Evolutionary conservation across 2,888 invertebrate species (phyloP).

Genomic region (Meganola albula): DNA sequence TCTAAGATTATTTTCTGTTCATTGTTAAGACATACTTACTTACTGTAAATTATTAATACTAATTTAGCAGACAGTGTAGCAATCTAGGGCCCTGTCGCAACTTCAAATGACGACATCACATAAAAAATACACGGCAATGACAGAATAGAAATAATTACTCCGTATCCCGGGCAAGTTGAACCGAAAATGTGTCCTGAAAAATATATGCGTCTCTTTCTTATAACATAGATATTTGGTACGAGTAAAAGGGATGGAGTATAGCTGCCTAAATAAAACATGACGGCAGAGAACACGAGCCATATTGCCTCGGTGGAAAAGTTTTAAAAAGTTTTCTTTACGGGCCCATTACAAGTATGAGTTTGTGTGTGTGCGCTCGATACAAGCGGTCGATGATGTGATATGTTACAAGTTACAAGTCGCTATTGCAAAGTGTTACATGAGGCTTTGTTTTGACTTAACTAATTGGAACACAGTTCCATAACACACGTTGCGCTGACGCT

Average conservation of each 20-base stretch:
- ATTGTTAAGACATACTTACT: too few relatives aligned
- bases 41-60: too few relatives aligned
- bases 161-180: slow-evolving; percentile 72
- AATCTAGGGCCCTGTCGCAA: slow-evolving; percentile 31
- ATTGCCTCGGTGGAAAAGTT: slow-evolving; percentile 79
- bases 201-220: slow-evolving; percentile 47
- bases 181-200: slow-evolving; percentile 37
- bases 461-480: too few relatives aligned
- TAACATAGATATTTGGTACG: slow-evolving; percentile 29
- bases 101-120: slow-evolving; percentile 53
- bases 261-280: slow-evolving; percentile 76
- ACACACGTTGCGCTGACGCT: too few relatives aligned
- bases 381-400: slow-evolving; percentile 58
- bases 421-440: slow-evolving; percentile 2
- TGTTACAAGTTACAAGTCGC: slow-evolving; percentile 30
- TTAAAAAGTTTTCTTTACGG: slow-evolving; percentile 79
- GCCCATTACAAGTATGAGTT: slow-evolving; percentile 75
- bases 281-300: slow-evolving; percentile 77
- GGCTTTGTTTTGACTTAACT: too few relatives aligned
- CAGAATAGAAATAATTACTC: slow-evolving; percentile 78
- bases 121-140: slow-evolving; percentile 76
- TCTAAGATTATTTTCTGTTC: slow-evolving; percentile 2
- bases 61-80: slow-evolving; percentile 25
- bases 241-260: slow-evolving; percentile 54
- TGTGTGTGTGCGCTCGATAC: slow-evolving; percentile 61